These are phyloP conservation scores for Temnothorax rugatulus DNA, from an alignment of 2,888 invertebrate genomes.

Conservation along the genomic window DNA sequence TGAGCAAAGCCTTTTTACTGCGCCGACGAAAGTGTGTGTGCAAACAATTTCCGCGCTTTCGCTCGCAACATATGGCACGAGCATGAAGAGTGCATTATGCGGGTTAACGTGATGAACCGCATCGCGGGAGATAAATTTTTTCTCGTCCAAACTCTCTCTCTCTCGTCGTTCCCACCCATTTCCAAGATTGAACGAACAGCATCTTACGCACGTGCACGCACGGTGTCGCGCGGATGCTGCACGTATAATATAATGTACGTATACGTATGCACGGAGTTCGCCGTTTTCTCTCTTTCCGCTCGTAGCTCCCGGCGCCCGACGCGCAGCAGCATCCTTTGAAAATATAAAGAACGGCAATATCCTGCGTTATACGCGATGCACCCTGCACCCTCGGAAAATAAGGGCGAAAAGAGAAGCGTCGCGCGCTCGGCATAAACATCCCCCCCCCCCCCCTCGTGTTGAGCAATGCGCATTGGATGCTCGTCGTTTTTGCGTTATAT, in stretches of 20 bases:
- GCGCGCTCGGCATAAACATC: conserved; percentile 73
- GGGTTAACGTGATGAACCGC: conserved; percentile 50
- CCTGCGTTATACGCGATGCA: conserved; percentile 50
- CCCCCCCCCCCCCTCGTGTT: conserved; percentile 50
- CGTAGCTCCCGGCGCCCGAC: conserved; percentile 60
- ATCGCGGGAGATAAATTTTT: conserved; percentile 64
- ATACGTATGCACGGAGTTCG: conserved; percentile 18
- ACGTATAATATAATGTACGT: conserved; percentile 33
- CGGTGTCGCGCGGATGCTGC: conserved; percentile 21
- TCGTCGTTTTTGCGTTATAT: conserved; percentile 66
- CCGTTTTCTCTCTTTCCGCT: conserved; percentile 54
- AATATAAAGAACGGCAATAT: conserved; percentile 77
- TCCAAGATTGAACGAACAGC: conserved; percentile 4
- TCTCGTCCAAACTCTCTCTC: conserved; percentile 12
- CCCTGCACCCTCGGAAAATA: conserved; percentile 69
- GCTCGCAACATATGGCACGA: conserved; percentile 18
- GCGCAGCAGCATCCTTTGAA: conserved; percentile 69
- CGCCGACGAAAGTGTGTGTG: not conserved
- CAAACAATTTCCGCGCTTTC: conserved; percentile 46
- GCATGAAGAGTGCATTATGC: conserved; percentile 61
- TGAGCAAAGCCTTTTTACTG: conserved; percentile 17
- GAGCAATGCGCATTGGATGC: conserved; percentile 78
- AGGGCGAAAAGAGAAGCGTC: conserved; percentile 70
- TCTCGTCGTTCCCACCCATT: not conserved
- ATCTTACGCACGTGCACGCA: conserved; percentile 27